These are phyloP conservation scores for Eupithecia pulchellata DNA, from an alignment of 2,888 invertebrate species.

Conservation along the genomic window DNA sequence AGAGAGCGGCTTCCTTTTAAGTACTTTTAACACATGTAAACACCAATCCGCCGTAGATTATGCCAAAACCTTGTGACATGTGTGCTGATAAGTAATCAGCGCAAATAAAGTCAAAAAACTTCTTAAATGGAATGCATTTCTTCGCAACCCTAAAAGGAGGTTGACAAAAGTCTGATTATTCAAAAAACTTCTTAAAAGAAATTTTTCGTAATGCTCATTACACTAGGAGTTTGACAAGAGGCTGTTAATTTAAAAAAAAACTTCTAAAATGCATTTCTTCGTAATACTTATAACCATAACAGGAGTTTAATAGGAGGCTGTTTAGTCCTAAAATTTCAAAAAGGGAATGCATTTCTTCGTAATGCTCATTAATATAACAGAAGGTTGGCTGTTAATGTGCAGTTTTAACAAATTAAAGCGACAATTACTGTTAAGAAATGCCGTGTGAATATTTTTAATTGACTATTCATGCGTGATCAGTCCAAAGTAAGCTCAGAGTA, in stretches of 20 bases:
- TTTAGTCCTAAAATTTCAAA: background rate
- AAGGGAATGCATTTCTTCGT: background rate
- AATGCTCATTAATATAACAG: background rate
- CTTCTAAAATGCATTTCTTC: no score
- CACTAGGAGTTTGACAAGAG: no score
- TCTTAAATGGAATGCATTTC: background rate
- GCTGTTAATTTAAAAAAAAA: no score
- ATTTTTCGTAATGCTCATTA: no score
- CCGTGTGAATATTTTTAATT: background rate
- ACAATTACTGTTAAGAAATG: conserved; percentile 4
- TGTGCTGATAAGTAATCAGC: background rate
- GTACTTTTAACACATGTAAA: no score
- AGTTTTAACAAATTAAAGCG: background rate
- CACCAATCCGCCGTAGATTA: no score
- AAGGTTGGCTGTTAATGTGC: background rate
- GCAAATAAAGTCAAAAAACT: background rate
- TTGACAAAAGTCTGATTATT: no score
- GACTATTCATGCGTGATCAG: background rate
- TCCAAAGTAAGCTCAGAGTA: background rate
- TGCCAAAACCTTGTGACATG: no score
- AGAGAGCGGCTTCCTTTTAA: no score
- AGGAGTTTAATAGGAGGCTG: no score
- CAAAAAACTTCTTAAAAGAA: no score
- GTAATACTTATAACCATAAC: no score
- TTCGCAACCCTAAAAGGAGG: background rate